Percentiles rank a stretch among this genome's conserved stretches.
Conservation (phyloP, 2,888 invertebrate species). For the Drosophila planitibia region DNA sequence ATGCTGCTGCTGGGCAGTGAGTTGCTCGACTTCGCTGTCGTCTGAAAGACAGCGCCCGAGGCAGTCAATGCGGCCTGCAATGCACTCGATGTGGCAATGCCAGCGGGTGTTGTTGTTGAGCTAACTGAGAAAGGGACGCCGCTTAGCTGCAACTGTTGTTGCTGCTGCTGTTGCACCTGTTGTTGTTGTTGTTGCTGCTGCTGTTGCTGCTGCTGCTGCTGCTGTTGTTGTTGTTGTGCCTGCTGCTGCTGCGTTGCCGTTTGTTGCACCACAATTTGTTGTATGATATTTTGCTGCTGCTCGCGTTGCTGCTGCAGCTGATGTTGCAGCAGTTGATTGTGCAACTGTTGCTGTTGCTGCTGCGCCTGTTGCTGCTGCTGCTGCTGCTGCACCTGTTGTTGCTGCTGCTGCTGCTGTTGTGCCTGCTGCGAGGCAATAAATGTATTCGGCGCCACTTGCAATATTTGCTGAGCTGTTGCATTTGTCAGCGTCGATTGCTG, state of each 20-base stretch:
- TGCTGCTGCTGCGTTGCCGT: conserved; percentile 74
- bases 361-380: conserved; percentile 71
- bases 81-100: conserved; percentile 81
- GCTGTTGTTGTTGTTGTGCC: conserved; percentile 71
- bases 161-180: conserved; percentile 60
- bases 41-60: conserved; percentile 85
- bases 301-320: conserved; percentile 84
- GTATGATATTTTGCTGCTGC: conserved; percentile 59
- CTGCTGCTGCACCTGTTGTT: conserved; percentile 72
- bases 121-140: conserved; percentile 82
- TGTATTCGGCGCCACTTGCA: conserved; percentile 84
- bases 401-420: conserved; percentile 80
- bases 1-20: conserved; percentile 84
- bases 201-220: conserved; percentile 70
- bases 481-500: conserved; percentile 73
- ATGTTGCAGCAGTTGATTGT: conserved; percentile 83
- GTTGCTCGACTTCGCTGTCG: conserved; percentile 64
- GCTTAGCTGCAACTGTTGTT: conserved; percentile 76
- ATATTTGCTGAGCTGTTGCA: conserved; percentile 75
- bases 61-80: conserved; percentile 85
- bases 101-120: conserved; percentile 79
- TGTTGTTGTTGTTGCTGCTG: conserved; percentile 80
- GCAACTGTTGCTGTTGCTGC: conserved; percentile 72
- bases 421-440: conserved; percentile 86
- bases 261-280: conserved; percentile 64